These are phyloP conservation scores for Apostichopus leukothele DNA, from an alignment of 53 echinoderm and acorn worm genomes.

Conservation along the genomic window DNA sequence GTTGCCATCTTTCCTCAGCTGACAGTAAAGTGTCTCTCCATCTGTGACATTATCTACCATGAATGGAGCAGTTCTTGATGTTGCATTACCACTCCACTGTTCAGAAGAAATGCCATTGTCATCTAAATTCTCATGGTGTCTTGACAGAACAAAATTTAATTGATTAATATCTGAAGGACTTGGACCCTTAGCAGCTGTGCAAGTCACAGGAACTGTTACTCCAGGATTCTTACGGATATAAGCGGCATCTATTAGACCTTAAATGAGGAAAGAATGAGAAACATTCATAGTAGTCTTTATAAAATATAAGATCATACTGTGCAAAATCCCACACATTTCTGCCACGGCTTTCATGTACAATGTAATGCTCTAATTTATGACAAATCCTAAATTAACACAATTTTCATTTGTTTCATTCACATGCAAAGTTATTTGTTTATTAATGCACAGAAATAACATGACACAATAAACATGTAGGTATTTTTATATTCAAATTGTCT, in stretches of 20 bases:
- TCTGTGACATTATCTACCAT: not conserved
- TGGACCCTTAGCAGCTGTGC: not conserved
- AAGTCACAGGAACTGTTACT: not conserved
- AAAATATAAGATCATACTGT: too few species aligned
- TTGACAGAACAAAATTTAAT: not conserved
- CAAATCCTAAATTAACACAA: too few species aligned
- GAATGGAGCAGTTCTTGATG: not conserved
- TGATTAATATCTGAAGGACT: not conserved
- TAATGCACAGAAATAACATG: too few species aligned
- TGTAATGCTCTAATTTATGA: too few species aligned
- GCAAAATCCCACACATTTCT: too few species aligned
- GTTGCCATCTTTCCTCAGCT: not conserved
- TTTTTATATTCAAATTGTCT: too few species aligned
- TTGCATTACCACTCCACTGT: not conserved
- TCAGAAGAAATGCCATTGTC: not conserved
- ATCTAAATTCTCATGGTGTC: not conserved
- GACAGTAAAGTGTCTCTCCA: not conserved
- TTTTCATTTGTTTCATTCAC: too few species aligned
- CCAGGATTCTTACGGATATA: not conserved
- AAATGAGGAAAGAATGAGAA: not conserved
- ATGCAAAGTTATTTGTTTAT: too few species aligned
- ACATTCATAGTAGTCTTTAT: not conserved
- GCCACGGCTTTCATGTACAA: too few species aligned
- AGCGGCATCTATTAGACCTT: not conserved
- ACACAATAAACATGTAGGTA: too few species aligned